Conservation (phyloP, 2,888 invertebrate species). For the Heliconius ethilla region DNA sequence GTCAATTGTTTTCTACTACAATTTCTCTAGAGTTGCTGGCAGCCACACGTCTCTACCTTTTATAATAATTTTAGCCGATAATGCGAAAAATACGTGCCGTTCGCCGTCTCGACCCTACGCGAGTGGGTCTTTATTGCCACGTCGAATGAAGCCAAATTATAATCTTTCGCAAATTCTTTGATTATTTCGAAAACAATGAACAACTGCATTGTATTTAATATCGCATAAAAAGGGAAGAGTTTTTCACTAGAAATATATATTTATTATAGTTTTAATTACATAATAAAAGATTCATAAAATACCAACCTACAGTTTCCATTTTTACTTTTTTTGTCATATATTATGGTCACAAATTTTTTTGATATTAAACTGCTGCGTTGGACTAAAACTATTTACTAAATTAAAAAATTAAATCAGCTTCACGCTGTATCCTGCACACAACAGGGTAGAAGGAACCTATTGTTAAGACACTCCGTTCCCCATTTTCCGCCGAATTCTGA, state of each 20-base stretch:
- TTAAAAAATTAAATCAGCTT: too few relatives aligned
- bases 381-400: too few relatives aligned
- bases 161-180: conserved; percentile 61
- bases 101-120: conserved; percentile 67
- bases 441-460: too few relatives aligned
- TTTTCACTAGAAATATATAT: neutral
- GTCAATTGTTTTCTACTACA: conserved; percentile 50
- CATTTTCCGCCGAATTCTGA: too few relatives aligned
- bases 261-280: neutral
- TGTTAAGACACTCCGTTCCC: too few relatives aligned
- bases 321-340: too few relatives aligned
- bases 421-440: too few relatives aligned
- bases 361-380: too few relatives aligned
- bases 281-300: neutral
- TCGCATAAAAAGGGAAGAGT: neutral
- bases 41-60: conserved; percentile 73
- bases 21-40: conserved; percentile 58
- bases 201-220: conserved; percentile 38
- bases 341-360: too few relatives aligned
- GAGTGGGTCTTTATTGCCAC: conserved; percentile 71
- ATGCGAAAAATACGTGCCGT: conserved; percentile 80
- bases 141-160: conserved; percentile 72
- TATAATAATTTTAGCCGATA: conserved; percentile 79
- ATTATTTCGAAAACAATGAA: conserved; percentile 52
- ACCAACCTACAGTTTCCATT: too few relatives aligned